Evolutionary conservation across 2,797 vertebrate genomes (phyloP).

Genomic region (Selene dorsalis): DNA sequence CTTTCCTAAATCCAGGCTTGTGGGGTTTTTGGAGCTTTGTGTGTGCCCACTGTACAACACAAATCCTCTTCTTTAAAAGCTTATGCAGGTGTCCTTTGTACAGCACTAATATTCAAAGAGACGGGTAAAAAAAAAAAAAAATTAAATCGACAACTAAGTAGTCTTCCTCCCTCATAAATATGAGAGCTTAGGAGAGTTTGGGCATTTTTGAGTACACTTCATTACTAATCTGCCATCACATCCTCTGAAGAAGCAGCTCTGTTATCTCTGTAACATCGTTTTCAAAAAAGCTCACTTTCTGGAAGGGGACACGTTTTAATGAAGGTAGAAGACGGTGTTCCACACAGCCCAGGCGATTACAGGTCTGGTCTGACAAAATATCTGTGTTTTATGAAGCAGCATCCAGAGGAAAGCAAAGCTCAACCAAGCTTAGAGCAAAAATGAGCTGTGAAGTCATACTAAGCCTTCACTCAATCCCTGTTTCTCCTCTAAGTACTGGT

Average conservation of each 20-base stretch:
- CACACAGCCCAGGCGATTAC: conserved; percentile 18
- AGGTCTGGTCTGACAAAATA: conserved; percentile 33
- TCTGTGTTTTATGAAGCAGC: conserved; percentile 39
- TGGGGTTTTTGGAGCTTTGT: conserved; percentile 1
- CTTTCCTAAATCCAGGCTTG: conserved; percentile 25
- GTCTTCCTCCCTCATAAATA: conserved; percentile 28
- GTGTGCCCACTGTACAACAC: conserved; percentile 23
- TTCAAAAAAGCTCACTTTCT: conserved; percentile 1
- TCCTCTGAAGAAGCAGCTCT: conserved; percentile 24
- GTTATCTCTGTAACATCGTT: conserved; percentile 26
- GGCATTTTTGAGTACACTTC: conserved; percentile 32
- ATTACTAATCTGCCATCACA: background rate
- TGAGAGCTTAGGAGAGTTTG: conserved; percentile 40
- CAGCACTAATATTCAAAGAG: conserved; percentile 43
- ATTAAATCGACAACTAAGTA: conserved; percentile 51
- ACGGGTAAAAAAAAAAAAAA: background rate
- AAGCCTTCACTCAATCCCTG: conserved; percentile 52
- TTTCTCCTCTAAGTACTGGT: conserved; percentile 42
- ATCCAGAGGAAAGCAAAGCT: conserved; percentile 50
- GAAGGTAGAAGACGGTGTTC: conserved; percentile 13
- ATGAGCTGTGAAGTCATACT: conserved; percentile 42
- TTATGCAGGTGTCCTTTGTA: conserved; percentile 47
- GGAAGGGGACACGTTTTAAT: conserved; percentile 17
- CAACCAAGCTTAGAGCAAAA: conserved; percentile 45
- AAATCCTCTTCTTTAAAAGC: conserved; percentile 46